Base-by-base conservation (phyloP, 1,140 invertebrate genomes). In the Hesperophylax magnus region DNA sequence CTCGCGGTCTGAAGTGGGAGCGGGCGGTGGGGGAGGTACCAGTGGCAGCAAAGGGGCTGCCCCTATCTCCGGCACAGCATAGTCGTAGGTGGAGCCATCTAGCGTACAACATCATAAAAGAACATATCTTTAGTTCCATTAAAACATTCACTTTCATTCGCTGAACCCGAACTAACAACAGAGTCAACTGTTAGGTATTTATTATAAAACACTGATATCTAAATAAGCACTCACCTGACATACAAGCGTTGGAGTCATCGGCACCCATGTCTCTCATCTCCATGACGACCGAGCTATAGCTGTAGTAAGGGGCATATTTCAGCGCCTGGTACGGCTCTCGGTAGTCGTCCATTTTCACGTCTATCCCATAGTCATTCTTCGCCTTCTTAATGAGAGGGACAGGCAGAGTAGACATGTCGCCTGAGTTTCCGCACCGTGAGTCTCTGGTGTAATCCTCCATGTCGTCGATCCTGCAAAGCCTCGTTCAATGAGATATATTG, bases 291-390 rank as follows among this genome's bases (percentile, higher is more conserved):
- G 94, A 94, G 85, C 94, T 95, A 87, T 95, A 95, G 85, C 93
- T 94, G 85, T 95, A 95, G 86, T 95, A 95, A 1, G 94, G 94
- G 2, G 94, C 93, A 85, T 94, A 94, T 84, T 93, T 93, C 72
- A 94, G 88, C 0, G 94, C 93, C 86, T 95, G 94, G 87, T 95
- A 95, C 8, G 94, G 94, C 87, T 95, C 94, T 85, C 95, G 94
- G 87, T 95, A 95, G 85, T 95, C 94, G 85, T 95, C 94, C 54
- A 92, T 91, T 87, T 94, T 94, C 67, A 92, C 90, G 79, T 90
- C 89, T 69, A 90, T 85, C 65, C 86, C 84, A 79, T 87, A 88
- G 27, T 89, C 88, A 69, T 89, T 88, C 75, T 92, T 91, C 31
- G 34, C 56, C 39, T 80, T 87, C 67, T 89, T 89, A 63, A 89